Evolutionary conservation across 2,797 vertebrate genomes (phyloP).

Genomic region (Anguilla marmorata): DNA sequence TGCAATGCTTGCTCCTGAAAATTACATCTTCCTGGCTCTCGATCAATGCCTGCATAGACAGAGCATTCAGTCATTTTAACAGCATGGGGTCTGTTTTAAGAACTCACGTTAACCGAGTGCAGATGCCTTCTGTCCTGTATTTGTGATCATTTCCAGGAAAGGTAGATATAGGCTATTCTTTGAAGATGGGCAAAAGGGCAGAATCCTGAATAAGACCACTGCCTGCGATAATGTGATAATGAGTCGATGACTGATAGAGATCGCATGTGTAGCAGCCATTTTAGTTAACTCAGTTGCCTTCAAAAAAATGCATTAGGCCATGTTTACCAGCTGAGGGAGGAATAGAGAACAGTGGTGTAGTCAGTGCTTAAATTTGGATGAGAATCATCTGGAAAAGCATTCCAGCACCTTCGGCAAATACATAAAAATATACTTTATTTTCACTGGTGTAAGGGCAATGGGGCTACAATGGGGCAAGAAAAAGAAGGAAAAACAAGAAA

Average conservation of each 20-base stretch:
- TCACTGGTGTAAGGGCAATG: too few species aligned
- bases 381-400: not conserved
- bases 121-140: not conserved
- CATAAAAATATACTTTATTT: too few species aligned
- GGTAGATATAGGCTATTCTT: not conserved
- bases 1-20: constrained; percentile 1
- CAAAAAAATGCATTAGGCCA: not conserved
- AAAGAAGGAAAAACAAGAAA: too few species aligned
- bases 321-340: too few species aligned
- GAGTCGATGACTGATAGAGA: not conserved
- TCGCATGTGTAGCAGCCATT: not conserved
- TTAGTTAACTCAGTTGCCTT: not conserved
- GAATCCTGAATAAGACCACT: not conserved
- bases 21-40: constrained; percentile 42
- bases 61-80: constrained; percentile 40
- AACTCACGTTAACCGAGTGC: constrained; percentile 1
- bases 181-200: not conserved
- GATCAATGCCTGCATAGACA: constrained; percentile 38
- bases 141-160: not conserved
- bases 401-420: not conserved
- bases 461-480: too few species aligned
- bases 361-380: too few species aligned
- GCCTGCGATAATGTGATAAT: not conserved
- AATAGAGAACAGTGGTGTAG: not conserved
- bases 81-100: constrained; percentile 42